Evolutionary conservation across 2,797 vertebrate species (phyloP).

Genomic region (Hypotaenidia okinawae): DNA sequence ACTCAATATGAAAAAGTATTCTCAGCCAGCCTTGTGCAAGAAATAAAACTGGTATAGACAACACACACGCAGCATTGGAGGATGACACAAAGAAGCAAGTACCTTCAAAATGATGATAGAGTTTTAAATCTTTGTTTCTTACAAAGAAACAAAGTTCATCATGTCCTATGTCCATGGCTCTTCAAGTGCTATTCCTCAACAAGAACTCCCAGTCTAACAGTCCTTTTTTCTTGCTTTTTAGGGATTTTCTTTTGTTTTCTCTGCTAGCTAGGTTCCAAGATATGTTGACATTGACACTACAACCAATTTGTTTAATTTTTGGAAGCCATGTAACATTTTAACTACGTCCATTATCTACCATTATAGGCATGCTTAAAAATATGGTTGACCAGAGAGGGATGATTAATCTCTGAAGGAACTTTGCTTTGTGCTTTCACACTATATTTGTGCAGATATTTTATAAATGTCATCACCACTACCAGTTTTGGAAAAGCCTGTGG

Average conservation of each 20-base stretch:
- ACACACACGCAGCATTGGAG: not conserved
- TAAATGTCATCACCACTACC: not conserved
- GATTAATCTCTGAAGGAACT: not conserved
- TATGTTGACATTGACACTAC: not conserved
- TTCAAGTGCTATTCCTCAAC: not conserved
- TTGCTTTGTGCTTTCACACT: not conserved
- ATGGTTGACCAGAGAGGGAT: not conserved
- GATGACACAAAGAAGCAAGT: not conserved
- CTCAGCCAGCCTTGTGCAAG: not conserved
- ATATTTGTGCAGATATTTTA: not conserved
- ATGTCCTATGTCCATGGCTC: not conserved
- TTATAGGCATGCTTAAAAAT: not conserved
- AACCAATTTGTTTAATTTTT: not conserved
- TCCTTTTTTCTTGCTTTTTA: not conserved
- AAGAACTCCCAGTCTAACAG: not conserved
- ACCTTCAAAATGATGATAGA: not conserved
- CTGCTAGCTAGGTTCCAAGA: not conserved
- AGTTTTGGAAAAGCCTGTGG: not conserved
- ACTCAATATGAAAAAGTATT: not conserved
- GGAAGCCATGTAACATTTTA: not conserved
- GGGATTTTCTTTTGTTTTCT: not conserved
- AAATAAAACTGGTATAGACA: not conserved
- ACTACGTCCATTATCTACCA: not conserved
- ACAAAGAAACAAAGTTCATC: not conserved
- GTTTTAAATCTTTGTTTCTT: not conserved